Percentiles rank a stretch among this genome's conserved stretches.
phyloP scores from a whole-genome alignment of 2,888 invertebrate genomes.

The Hirtodrosophila confusa region DNA sequence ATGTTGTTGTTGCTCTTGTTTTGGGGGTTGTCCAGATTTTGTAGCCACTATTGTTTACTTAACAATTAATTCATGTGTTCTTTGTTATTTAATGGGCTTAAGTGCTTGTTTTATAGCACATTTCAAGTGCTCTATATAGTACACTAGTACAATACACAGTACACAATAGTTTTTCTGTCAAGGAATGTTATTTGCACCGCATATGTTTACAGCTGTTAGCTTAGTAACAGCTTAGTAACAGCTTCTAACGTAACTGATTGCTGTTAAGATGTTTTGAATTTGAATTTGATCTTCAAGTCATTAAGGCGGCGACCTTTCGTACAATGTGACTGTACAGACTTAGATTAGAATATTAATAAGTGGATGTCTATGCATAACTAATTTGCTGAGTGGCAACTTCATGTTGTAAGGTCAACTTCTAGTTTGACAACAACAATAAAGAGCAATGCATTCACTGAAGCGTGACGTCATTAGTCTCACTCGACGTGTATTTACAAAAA shows the following conservation, averaged over 20 bases:
- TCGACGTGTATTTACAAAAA: slow-evolving; percentile 24
- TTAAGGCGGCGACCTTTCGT: slow-evolving; percentile 29
- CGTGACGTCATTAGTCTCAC: slow-evolving; percentile 68
- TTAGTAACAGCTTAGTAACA: slow-evolving; percentile 37
- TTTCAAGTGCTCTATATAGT: slow-evolving; percentile 3
- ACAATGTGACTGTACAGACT: slow-evolving; percentile 1
- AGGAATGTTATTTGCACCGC: slow-evolving; percentile 13
- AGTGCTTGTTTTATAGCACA: slow-evolving; percentile 48
- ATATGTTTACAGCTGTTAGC: background rate
- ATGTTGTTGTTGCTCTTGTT: slow-evolving; percentile 23
- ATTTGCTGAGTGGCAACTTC: slow-evolving; percentile 42
- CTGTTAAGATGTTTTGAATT: background rate
- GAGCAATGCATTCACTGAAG: slow-evolving; percentile 55
- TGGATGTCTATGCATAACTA: slow-evolving; percentile 50
- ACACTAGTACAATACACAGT: slow-evolving; percentile 12
- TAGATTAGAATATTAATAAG: slow-evolving; percentile 22
- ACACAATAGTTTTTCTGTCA: slow-evolving; percentile 10
- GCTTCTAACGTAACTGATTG: slow-evolving; percentile 12
- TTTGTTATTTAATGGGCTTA: slow-evolving; percentile 45
- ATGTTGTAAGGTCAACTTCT: slow-evolving; percentile 66
- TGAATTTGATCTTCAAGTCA: slow-evolving; percentile 1
- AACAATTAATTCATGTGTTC: slow-evolving; percentile 33
- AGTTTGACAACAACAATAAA: slow-evolving; percentile 39
- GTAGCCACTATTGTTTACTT: slow-evolving; percentile 59
- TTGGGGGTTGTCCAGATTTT: slow-evolving; percentile 38